A percentile compares a stretch with the other conserved stretches of the same genome.
Conservation (phyloP, 2,113 vertebrate genomes). For the Callospermophilus lateralis region DNA sequence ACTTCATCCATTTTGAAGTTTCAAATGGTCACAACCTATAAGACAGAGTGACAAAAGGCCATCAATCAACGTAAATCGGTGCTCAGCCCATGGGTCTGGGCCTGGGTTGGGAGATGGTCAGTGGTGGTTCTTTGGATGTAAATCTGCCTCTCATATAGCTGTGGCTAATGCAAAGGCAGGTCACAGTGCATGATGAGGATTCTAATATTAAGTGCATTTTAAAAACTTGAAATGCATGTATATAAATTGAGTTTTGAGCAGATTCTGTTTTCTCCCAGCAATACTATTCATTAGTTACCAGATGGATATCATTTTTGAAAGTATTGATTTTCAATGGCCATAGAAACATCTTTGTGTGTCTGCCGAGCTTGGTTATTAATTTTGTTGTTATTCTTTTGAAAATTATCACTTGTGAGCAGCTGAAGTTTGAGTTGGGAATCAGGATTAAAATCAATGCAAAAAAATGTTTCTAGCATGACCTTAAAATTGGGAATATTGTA, state of each 20-base stretch:
- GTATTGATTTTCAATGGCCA: neutral
- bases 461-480: neutral
- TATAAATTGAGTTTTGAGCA: constrained; percentile 2
- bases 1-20: constrained; percentile 86
- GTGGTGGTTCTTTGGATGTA: constrained; percentile 60
- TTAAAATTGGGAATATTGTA: neutral
- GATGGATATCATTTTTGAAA: neutral
- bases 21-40: constrained; percentile 85
- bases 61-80: constrained; percentile 87
- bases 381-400: neutral
- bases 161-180: constrained; percentile 38
- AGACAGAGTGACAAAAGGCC: constrained; percentile 88
- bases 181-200: neutral
- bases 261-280: neutral
- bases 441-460: constrained; percentile 29
- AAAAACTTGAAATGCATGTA: neutral
- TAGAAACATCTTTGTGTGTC: neutral
- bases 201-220: neutral
- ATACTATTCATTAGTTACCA: neutral
- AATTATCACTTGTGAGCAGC: neutral
- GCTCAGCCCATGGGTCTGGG: constrained; percentile 69
- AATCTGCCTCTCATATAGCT: constrained; percentile 69
- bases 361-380: neutral
- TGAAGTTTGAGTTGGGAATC: neutral
- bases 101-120: constrained; percentile 62